These are phyloP conservation scores for Crotophaga sulcirostris DNA, from an alignment of 2,113 vertebrate genomes.

Conservation along the genomic window DNA sequence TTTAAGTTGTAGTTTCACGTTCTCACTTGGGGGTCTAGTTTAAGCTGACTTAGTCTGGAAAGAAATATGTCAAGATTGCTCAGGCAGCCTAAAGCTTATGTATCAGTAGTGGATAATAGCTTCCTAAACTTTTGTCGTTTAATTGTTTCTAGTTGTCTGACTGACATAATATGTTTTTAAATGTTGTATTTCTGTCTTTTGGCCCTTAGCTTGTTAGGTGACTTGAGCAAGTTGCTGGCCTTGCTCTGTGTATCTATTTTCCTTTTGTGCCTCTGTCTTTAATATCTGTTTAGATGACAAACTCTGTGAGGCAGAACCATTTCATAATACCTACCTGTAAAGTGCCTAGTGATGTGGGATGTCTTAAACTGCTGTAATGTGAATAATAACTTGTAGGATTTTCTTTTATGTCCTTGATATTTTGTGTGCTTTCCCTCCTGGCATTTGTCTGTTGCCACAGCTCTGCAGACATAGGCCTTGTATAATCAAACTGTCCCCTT, in stretches of 20 bases:
- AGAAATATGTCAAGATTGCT: not conserved
- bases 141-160: not conserved
- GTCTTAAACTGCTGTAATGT: not conserved
- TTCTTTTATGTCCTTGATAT: not conserved
- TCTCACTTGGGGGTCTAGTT: not conserved
- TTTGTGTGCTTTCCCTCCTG: not conserved
- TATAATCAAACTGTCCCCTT: constrained; percentile 25
- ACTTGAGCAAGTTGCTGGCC: not conserved
- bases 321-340: not conserved
- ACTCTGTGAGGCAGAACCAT: not conserved
- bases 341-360: not conserved
- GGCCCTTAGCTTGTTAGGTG: not conserved
- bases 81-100: not conserved
- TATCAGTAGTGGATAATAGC: not conserved
- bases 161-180: not conserved
- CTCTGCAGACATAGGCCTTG: not conserved
- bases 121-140: not conserved
- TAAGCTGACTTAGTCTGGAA: not conserved
- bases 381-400: not conserved
- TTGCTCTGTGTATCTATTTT: not conserved
- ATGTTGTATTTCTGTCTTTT: not conserved
- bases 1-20: not conserved
- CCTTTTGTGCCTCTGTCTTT: not conserved
- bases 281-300: not conserved
- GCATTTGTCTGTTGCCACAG: not conserved